A percentile compares a stretch with the other conserved stretches of the same genome.
Evolutionary conservation across 2,797 vertebrate species (phyloP).

Genomic region (Phoxinus dragarum): DNA sequence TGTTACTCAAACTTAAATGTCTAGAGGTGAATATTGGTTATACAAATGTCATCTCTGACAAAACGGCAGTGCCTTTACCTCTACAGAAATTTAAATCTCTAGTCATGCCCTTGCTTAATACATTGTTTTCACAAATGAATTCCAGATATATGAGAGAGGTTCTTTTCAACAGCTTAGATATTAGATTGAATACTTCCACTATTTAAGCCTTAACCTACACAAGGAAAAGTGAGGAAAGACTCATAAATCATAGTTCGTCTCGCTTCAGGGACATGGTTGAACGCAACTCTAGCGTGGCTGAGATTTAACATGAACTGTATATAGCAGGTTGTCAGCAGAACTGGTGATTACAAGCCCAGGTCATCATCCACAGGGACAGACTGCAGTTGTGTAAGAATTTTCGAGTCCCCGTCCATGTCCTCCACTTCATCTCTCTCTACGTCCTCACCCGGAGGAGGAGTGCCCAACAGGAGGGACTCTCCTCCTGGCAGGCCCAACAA

Average conservation of each 20-base stretch:
- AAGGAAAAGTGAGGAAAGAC: constrained; percentile 8
- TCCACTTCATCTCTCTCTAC: constrained; percentile 75
- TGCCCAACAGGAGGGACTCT: constrained; percentile 82
- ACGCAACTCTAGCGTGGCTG: background rate
- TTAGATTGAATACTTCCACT: constrained; percentile 5
- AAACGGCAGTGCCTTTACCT: constrained; percentile 2
- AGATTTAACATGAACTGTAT: constrained; percentile 30
- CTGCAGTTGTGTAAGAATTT: constrained; percentile 90
- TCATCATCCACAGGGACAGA: constrained; percentile 90
- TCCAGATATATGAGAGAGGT: constrained; percentile 3
- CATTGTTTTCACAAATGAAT: constrained; percentile 17
- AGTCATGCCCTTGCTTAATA: constrained; percentile 4
- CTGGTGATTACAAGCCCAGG: constrained; percentile 73
- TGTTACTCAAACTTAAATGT: constrained; percentile 6
- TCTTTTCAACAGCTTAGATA: background rate
- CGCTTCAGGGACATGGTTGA: background rate
- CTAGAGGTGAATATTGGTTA: constrained; percentile 27
- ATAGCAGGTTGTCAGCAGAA: constrained; percentile 24
- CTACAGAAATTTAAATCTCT: background rate
- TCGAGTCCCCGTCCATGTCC: constrained; percentile 80
- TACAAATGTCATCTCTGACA: background rate
- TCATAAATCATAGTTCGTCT: constrained; percentile 16
- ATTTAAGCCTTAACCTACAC: background rate
- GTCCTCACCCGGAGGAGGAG: constrained; percentile 76
- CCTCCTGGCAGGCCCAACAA: constrained; percentile 82